Conservation (phyloP, 2,113 vertebrate species). For the Phaethornis superciliosus region DNA sequence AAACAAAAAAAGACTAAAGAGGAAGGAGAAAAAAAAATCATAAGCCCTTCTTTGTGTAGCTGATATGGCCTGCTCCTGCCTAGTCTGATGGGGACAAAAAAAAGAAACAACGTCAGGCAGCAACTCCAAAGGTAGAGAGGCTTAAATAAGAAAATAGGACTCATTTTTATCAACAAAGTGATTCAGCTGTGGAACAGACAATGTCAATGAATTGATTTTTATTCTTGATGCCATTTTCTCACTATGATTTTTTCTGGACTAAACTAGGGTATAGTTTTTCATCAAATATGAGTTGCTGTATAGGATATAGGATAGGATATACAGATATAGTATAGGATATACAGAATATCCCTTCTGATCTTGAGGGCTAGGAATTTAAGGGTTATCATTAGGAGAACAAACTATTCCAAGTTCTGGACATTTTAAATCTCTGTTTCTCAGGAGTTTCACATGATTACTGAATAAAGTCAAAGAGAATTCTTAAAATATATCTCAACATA, state of each 20-base stretch:
- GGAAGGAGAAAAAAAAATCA: not conserved
- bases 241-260: not conserved
- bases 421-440: not conserved
- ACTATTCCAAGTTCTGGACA: not conserved
- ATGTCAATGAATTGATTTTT: not conserved
- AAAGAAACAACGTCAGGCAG: not conserved
- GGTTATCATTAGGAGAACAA: not conserved
- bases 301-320: not conserved
- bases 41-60: not conserved
- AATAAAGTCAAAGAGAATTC: not conserved
- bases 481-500: not conserved
- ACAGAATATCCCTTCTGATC: not conserved
- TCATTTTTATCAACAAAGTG: not conserved
- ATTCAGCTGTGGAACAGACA: not conserved
- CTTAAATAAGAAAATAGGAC: not conserved
- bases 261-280: not conserved
- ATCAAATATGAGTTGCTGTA: not conserved
- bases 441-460: not conserved
- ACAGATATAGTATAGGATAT: not conserved
- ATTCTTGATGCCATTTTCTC: not conserved
- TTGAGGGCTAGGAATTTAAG: not conserved
- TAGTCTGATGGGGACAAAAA: not conserved
- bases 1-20: not conserved
- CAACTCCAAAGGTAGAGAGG: not conserved
- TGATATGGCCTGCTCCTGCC: not conserved